Evolutionary conservation across 1,140 invertebrate genomes (phyloP).

Genomic region (Cyphomyrmex costatus): DNA sequence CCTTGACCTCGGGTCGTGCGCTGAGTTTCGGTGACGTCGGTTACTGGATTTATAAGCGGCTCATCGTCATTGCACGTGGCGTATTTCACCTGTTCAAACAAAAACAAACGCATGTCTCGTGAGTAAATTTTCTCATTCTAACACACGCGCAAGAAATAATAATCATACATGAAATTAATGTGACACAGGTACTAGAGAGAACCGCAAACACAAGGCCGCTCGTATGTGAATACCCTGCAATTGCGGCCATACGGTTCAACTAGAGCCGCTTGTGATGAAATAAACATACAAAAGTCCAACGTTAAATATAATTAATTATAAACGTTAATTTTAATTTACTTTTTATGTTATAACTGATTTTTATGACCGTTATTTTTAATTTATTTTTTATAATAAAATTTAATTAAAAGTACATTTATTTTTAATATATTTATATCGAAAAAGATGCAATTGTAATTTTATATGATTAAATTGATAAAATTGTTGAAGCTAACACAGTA

Average conservation of each 20-base stretch:
- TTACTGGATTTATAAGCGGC: not conserved
- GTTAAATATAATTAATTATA: too few species aligned
- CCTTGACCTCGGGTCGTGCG: constrained; percentile 69
- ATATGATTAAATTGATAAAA: not conserved
- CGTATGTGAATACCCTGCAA: not conserved
- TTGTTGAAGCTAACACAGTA: not conserved
- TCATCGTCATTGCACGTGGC: constrained; percentile 3
- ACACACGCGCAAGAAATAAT: not conserved
- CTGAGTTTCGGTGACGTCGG: constrained; percentile 16
- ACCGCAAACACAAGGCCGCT: not conserved
- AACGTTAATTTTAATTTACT: too few species aligned
- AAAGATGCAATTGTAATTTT: constrained; percentile 3
- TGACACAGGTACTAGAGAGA: not conserved
- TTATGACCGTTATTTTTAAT: not conserved
- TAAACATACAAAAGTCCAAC: not conserved
- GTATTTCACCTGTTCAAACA: constrained; percentile 62
- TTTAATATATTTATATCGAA: not conserved
- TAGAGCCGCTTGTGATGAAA: not conserved
- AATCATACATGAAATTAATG: constrained; percentile 23
- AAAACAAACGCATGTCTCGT: constrained; percentile 38
- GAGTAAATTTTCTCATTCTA: constrained; percentile 14
- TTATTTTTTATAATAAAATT: not conserved
- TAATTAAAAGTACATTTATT: not conserved
- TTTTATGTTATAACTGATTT: too few species aligned
- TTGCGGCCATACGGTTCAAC: not conserved